phyloP scores from a whole-genome alignment of 2,888 invertebrate genomes.

The Tenthredo scrophulariae region DNA sequence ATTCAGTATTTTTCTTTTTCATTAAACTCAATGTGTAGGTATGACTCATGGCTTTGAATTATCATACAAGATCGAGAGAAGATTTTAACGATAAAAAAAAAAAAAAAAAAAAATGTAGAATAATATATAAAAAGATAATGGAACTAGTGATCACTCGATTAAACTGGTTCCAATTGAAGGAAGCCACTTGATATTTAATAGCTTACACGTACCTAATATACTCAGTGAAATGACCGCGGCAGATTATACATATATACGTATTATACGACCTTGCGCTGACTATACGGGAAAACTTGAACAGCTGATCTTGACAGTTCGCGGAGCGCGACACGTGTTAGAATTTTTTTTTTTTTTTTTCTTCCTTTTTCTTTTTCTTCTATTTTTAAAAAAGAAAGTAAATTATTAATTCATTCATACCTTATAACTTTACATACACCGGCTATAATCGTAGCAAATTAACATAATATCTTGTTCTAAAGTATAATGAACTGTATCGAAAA shows the following conservation, averaged over 20 bases:
- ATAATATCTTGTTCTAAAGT: not conserved
- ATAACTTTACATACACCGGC: no score
- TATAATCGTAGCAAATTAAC: no score
- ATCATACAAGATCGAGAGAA: not conserved
- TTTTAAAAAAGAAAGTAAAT: not conserved
- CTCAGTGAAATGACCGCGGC: not conserved
- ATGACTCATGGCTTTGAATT: not conserved
- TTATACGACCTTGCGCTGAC: not conserved
- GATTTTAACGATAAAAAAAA: not conserved
- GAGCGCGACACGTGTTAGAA: not conserved
- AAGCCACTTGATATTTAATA: slow-evolving; percentile 19
- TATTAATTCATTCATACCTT: no score
- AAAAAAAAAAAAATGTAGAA: not conserved
- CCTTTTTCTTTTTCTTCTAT: not conserved
- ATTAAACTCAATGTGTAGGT: not conserved
- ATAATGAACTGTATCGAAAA: not conserved
- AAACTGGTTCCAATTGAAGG: slow-evolving; percentile 43
- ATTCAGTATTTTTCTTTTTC: not conserved
- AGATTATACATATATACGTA: not conserved
- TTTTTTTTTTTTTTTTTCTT: not conserved
- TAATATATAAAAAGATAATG: not conserved
- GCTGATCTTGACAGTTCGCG: slow-evolving; percentile 27
- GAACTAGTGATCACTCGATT: slow-evolving; percentile 19
- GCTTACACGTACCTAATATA: not conserved
- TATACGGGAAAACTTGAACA: slow-evolving; percentile 4